Percentiles rank a stretch among this genome's conserved stretches.
phyloP scores from a whole-genome alignment of 2,888 invertebrate species.

The Bombyx huttoni region DNA sequence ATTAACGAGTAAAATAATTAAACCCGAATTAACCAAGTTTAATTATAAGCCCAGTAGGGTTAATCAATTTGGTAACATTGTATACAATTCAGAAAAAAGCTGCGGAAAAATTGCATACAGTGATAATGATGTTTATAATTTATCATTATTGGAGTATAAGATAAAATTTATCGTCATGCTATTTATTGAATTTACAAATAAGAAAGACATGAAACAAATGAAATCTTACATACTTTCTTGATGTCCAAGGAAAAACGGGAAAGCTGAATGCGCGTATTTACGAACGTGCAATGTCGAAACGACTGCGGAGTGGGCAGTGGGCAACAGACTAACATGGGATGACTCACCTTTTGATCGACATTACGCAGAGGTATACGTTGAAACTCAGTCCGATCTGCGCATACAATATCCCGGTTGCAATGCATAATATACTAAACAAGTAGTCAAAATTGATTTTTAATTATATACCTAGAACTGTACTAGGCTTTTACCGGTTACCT shows the following conservation, averaged over 20 bases:
- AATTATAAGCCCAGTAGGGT: no score
- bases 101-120: no score
- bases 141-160: no score
- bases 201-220: neutral
- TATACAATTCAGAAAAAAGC: no score
- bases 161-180: no score
- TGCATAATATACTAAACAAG: neutral
- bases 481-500: no score
- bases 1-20: no score
- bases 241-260: slow-evolving; percentile 2
- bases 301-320: slow-evolving; percentile 23
- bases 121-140: no score
- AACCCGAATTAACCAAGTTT: no score
- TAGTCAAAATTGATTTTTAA: neutral
- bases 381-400: slow-evolving; percentile 6
- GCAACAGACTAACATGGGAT: slow-evolving; percentile 9
- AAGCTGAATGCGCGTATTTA: slow-evolving; percentile 20
- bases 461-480: no score
- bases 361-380: slow-evolving; percentile 8
- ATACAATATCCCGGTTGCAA: neutral
- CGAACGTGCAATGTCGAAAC: slow-evolving; percentile 18
- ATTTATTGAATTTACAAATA: no score
- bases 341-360: slow-evolving; percentile 27
- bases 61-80: no score
- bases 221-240: neutral